Base-by-base conservation (phyloP, 2,888 invertebrate species). In the Leistus spinibarbis region DNA sequence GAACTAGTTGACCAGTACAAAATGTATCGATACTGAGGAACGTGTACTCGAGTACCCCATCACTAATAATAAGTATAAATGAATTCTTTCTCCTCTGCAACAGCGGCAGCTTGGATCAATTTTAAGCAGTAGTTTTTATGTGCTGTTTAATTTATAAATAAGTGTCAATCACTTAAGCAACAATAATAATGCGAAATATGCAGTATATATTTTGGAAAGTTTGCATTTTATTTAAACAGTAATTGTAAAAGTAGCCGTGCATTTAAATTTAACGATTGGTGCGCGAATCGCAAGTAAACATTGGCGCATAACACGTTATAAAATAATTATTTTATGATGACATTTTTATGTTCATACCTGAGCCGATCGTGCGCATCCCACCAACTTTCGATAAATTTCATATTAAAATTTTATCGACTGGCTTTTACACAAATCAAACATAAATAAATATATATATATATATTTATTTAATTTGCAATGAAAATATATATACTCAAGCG, bases 311-410 rank as follows among this genome's bases (percentile, higher is more conserved):
- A 71, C 71, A 71, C 65, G 71, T 71, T 54, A 57, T 71, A 71
- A 71, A 71, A 54, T 65, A 71, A 71, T 71, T 71, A 71, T 65
- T 71, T 71, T 71, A 71, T 63, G 56, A 60, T 65, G 71, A 65
- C 71, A 56, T 71, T 20, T 71, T 71, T 54, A 65, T 71, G 71
- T 56, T 54, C 56, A 56, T 56, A 56, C 40, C 40, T 40, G 40
- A 40, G 40, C 70, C 60, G 57, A 40, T 7, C 40, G 40, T 40
- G 40, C 13, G 5, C 40, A 40, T 40, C 70, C 20, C 70, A 53
- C 62, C 62, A 70, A 62, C 54, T 70, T 63, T 70, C 63, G 24
- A 70, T 70, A 70, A 70, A 70, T 62, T 70, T 70, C 63, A 57
- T 19, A 19, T 69, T 60, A 40, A 40, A 40, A 40, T 40, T 40